Conservation (phyloP, 2,113 vertebrate genomes). For the Neodontobutis hainanensis region DNA sequence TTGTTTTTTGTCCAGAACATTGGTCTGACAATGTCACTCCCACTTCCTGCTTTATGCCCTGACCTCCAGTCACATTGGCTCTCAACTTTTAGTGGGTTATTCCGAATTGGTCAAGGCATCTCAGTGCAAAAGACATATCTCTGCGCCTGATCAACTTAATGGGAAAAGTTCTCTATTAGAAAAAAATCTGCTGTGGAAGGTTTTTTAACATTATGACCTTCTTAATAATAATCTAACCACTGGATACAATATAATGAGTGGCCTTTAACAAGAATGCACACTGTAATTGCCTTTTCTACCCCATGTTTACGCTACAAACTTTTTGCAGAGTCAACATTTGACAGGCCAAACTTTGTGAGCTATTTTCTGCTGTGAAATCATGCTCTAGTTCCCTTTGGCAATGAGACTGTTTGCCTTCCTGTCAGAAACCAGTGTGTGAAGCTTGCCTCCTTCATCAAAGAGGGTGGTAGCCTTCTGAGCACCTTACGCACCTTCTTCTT, state of each 20-base stretch:
- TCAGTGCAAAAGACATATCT: constrained; percentile 19
- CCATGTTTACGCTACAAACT: constrained; percentile 8
- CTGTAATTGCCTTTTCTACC: neutral
- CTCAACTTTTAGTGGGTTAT: constrained; percentile 39
- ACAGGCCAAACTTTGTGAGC: constrained; percentile 25
- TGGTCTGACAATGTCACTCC: constrained; percentile 63
- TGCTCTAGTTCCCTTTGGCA: constrained; percentile 28
- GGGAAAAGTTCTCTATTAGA: constrained; percentile 1
- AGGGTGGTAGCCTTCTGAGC: constrained; percentile 44
- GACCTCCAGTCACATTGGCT: constrained; percentile 55
- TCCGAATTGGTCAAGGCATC: constrained; percentile 45
- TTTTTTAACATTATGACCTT: constrained; percentile 17
- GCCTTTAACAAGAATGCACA: neutral
- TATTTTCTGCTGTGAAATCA: constrained; percentile 28
- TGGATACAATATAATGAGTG: neutral
- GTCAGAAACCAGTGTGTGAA: constrained; percentile 29
- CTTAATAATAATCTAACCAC: neutral
- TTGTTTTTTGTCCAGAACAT: constrained; percentile 59
- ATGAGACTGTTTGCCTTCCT: constrained; percentile 20
- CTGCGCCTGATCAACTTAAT: constrained; percentile 57
- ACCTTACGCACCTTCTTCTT: neutral
- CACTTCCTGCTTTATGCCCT: constrained; percentile 29
- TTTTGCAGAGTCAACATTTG: constrained; percentile 18
- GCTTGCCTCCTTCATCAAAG: constrained; percentile 9
- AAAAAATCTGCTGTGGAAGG: constrained; percentile 7